These are phyloP conservation scores for Endotricha flammealis DNA, from an alignment of 2,888 invertebrate genomes.

Conservation along the genomic window DNA sequence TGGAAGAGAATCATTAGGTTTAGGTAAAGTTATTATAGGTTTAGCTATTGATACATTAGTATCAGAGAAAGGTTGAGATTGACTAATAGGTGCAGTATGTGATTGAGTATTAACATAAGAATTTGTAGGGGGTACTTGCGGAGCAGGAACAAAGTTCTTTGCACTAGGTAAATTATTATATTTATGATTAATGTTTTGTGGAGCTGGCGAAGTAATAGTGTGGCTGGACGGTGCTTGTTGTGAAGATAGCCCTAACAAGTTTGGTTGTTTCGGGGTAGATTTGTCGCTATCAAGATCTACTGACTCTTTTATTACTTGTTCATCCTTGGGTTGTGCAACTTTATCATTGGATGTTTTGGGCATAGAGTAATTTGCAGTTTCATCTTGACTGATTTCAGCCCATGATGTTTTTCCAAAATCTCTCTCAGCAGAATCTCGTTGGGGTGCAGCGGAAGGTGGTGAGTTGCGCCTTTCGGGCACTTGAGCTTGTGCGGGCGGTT, in stretches of 20 bases:
- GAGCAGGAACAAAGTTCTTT: slow-evolving; percentile 36
- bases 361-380: slow-evolving; percentile 32
- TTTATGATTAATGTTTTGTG: slow-evolving; percentile 39
- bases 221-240: slow-evolving; percentile 27
- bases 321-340: slow-evolving; percentile 35
- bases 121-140: slow-evolving; percentile 35
- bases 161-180: slow-evolving; percentile 30
- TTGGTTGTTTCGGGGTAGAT: slow-evolving; percentile 10
- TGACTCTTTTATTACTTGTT: slow-evolving; percentile 31
- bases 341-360: slow-evolving; percentile 40
- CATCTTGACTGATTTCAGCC: slow-evolving; percentile 70
- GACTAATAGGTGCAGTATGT: slow-evolving; percentile 29
- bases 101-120: slow-evolving; percentile 32
- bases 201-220: slow-evolving; percentile 21
- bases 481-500: slow-evolving; percentile 46
- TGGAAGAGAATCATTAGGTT: slow-evolving; percentile 38
- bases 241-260: slow-evolving; percentile 16
- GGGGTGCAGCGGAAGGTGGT: slow-evolving; percentile 52
- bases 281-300: slow-evolving; percentile 35
- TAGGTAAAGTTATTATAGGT: slow-evolving; percentile 26
- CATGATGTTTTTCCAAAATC: slow-evolving; percentile 64
- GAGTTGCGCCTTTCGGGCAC: slow-evolving; percentile 72
- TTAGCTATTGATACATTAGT: slow-evolving; percentile 32
- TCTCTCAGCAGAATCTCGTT: slow-evolving; percentile 69
- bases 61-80: slow-evolving; percentile 36